phyloP scores from a whole-genome alignment of 2,888 invertebrate species.

The Tiliacea citrago region DNA sequence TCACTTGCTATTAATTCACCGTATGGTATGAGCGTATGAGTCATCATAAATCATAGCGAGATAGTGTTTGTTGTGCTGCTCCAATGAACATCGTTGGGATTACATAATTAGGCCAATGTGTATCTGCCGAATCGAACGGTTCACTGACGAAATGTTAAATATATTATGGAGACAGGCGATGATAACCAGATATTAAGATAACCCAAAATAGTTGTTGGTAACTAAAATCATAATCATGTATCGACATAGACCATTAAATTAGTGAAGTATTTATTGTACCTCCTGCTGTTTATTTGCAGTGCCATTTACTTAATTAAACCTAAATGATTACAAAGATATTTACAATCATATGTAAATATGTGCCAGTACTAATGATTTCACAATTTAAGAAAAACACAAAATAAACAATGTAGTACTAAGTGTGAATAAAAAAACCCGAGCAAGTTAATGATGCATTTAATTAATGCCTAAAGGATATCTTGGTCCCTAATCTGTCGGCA shows the following conservation, averaged over 20 bases:
- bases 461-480: constrained; percentile 28
- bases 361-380: constrained; percentile 11
- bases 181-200: constrained; percentile 4
- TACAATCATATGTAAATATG: constrained; percentile 23
- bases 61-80: constrained; percentile 46
- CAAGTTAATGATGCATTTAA: constrained; percentile 29
- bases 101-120: constrained; percentile 72
- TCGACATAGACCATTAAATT: background rate
- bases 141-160: constrained; percentile 64
- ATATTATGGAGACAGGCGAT: constrained; percentile 23
- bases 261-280: constrained; percentile 34
- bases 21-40: constrained; percentile 48
- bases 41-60: constrained; percentile 50
- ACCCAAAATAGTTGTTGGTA: background rate
- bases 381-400: constrained; percentile 32
- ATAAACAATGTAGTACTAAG: constrained; percentile 5
- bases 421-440: constrained; percentile 32
- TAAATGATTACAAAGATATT: constrained; percentile 23
- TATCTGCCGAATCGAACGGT: constrained; percentile 64
- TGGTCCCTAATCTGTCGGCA: constrained; percentile 40
- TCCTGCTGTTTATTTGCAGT: constrained; percentile 1
- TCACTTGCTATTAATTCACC: constrained; percentile 42
- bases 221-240: constrained; percentile 17
- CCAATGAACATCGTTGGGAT: constrained; percentile 58
- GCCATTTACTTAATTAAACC: constrained; percentile 1